These are phyloP conservation scores for Acleris cristana DNA, from an alignment of 2,888 invertebrate species.

Conservation along the genomic window DNA sequence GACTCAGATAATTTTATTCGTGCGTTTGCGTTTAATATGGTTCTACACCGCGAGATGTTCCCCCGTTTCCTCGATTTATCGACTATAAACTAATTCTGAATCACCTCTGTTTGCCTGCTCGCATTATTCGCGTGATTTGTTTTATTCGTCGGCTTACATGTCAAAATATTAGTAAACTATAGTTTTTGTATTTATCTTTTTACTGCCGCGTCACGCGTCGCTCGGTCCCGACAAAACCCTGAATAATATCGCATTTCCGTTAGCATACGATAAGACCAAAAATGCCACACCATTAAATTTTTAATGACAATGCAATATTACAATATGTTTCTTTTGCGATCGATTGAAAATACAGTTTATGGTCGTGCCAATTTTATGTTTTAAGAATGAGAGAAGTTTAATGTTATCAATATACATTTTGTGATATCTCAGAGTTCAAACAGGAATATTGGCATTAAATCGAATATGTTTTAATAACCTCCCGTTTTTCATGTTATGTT, in stretches of 20 bases:
- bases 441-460: background rate
- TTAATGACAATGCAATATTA: background rate
- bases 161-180: constrained; percentile 10
- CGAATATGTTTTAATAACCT: too few species aligned
- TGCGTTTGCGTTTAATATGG: constrained; percentile 48
- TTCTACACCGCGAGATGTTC: constrained; percentile 44
- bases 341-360: background rate
- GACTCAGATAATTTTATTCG: constrained; percentile 38
- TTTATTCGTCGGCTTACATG: constrained; percentile 18
- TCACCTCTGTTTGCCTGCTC: constrained; percentile 46
- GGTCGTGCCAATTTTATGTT: background rate
- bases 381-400: background rate
- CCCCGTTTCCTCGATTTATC: constrained; percentile 56
- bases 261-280: constrained; percentile 18
- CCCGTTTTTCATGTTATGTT: too few species aligned
- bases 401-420: background rate
- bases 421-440: background rate
- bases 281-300: background rate
- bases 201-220: background rate
- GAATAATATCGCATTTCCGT: constrained; percentile 22
- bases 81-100: constrained; percentile 56
- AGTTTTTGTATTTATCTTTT: constrained; percentile 8
- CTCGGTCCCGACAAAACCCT: constrained; percentile 5
- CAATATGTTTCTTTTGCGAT: background rate
- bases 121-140: constrained; percentile 26